A percentile compares a stretch with the other conserved stretches of the same genome.
These are phyloP conservation scores for Chironex yamaguchii DNA, from an alignment of 30 jellyfish, hydroid and myxozoan genomes.

Conservation along the genomic window DNA sequence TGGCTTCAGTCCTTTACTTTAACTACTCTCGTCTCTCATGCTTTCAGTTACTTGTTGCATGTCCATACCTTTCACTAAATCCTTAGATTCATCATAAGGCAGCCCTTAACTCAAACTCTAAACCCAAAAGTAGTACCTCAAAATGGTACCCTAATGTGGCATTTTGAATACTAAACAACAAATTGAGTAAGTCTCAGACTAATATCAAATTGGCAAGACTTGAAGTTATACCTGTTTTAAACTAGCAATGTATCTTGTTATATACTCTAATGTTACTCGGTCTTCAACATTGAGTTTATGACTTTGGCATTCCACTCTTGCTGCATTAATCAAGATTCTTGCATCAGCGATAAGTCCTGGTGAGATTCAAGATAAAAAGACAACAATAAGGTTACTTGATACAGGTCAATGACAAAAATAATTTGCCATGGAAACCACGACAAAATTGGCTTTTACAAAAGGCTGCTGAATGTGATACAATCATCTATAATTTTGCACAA, in stretches of 20 bases:
- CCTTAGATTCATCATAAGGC: too few relatives aligned
- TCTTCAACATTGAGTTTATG: slow-evolving; percentile 93
- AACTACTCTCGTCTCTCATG: too few relatives aligned
- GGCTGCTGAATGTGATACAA: too few relatives aligned
- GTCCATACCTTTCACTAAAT: too few relatives aligned
- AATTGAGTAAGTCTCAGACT: background rate
- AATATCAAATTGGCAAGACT: background rate
- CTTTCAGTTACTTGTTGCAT: too few relatives aligned
- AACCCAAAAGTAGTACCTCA: too few relatives aligned
- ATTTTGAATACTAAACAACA: too few relatives aligned
- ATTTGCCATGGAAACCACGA: background rate
- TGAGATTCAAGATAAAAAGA: background rate
- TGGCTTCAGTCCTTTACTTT: too few relatives aligned
- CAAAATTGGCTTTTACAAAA: background rate
- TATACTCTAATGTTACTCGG: slow-evolving; percentile 86
- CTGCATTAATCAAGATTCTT: slow-evolving; percentile 90
- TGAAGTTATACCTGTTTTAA: slow-evolving; percentile 84
- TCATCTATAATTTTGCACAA: too few relatives aligned
- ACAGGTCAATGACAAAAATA: background rate
- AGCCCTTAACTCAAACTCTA: too few relatives aligned
- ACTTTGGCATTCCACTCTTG: slow-evolving; percentile 97
- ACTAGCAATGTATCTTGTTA: slow-evolving; percentile 89
- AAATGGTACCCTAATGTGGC: too few relatives aligned
- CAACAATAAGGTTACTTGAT: background rate
- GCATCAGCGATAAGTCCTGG: slow-evolving; percentile 98